Evolutionary conservation across 2,113 vertebrate genomes (phyloP), one percentile per base, ranked within the genome.

Genomic region (Podiceps cristatus): DNA sequence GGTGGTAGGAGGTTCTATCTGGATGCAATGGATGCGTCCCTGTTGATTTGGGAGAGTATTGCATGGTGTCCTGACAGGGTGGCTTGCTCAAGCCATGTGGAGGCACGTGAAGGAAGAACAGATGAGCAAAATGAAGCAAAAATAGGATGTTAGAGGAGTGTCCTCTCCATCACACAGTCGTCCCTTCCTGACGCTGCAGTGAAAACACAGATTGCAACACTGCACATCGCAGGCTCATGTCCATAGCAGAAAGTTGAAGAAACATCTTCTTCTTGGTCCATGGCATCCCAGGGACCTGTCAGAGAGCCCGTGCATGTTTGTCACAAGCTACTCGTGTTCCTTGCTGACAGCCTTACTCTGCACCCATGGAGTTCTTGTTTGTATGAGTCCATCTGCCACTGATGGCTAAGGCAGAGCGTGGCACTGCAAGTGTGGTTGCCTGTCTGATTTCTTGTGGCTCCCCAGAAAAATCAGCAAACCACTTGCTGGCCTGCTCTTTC

Each of bases 11-110:
- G 74, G 40, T 93, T 89, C 84, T 91, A 58, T 50, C 58, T 13
- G 31, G 86, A 69, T 58, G 63, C 78, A 73, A 4, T 1, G 4
- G 25, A 22, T 64, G 31, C 0, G 0, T 84, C 53, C 50, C 11
- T 87, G 19, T 75, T 91, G 68, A 50, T 82, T 62, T 90, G 33
- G 77, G 60, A 84, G 80, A 72, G 24, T 53, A 15, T 45, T 92
- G 40, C 13, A 5, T 53, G 18, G n/a, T 53, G 55, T 62, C 64
- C 56, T 84, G 83, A 55, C 18, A 20, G 24, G 45, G 53, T 75
- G 49, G n/a, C 50, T 49, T 84, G 42, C 56, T 84, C 16, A 42
- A 40, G 31, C 60, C 29, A 40, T 75, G 6, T 50, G 58, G 44
- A 89, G 49, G 33, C 55, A 84, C 0, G 0, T 60, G 47, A 49